Evolutionary conservation across 2,113 vertebrate genomes (phyloP), one percentile per base, ranked within the genome.

Genomic region (Xiphophorus hellerii): DNA sequence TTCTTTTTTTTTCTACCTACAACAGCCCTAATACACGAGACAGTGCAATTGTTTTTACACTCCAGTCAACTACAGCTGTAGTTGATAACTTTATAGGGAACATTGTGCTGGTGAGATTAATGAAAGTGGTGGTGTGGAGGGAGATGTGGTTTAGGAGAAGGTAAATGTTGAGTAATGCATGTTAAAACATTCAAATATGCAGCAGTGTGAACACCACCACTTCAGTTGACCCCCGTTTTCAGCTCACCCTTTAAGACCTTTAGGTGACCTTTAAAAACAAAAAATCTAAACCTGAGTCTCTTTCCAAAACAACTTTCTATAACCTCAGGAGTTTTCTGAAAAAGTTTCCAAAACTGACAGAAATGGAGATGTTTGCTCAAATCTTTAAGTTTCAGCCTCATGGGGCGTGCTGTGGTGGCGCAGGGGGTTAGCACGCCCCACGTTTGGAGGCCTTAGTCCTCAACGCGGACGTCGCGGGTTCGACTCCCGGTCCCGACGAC

Each of bases 21-120:
- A 37, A 12, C 35, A 37, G 2, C 8, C 33, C 33, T 35, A 2
- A 11, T 37, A 37, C 35, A 37, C 0, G 2, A 86, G 80, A 77
- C 76, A 58, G 77, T 42, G 66, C 79, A 83, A 88, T 81, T 76
- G 74, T 78, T 87, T 66, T 85, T 33, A 79, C 72, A 63, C 87
- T 88, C 80, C 71, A 74, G 81, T 82, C 83, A 86, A 74, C 88
- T 88, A 76, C 31, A 20, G 29, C 42, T 61, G 3, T 72, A 85
- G 83, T 76, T 62, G 77, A 86, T 83, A 67, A 80, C 69, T 82
- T 62, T 74, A 60, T 37, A 63, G 78, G 66, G 73, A 7, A 29
- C 3, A 48, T 35, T 9, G 28, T 31, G 74, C 29, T 27, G 28
- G 65, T 69, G 39, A 66, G 37, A 27, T 44, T 30, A 77, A 69